These are phyloP conservation scores for Pelmatolapia mariae DNA, from an alignment of 2,113 vertebrate genomes.

Conservation along the genomic window DNA sequence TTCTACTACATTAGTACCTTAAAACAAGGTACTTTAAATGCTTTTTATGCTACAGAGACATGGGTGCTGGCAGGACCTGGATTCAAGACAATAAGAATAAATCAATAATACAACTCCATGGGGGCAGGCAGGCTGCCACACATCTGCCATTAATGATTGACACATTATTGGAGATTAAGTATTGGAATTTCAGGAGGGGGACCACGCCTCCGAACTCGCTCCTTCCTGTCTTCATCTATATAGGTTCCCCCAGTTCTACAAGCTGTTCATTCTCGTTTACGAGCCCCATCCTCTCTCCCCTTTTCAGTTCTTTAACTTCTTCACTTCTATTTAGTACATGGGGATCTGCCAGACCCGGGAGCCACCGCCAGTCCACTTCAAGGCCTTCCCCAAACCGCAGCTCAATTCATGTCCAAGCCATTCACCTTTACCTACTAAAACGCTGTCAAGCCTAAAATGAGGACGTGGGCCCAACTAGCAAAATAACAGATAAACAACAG, in stretches of 20 bases:
- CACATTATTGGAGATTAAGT: neutral
- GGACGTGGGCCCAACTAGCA: no score
- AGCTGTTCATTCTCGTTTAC: neutral
- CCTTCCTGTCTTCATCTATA: neutral
- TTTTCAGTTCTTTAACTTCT: neutral
- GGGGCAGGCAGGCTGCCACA: slow-evolving; percentile 8
- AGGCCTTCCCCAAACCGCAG: no score
- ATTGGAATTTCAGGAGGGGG: neutral
- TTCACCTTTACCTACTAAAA: no score
- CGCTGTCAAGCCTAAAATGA: no score
- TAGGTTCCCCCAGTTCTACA: neutral
- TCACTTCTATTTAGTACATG: rapidly evolving
- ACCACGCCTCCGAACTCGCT: neutral
- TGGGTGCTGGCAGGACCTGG: neutral
- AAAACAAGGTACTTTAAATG: neutral
- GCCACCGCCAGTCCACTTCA: no score
- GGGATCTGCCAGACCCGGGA: neutral
- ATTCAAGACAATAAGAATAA: slow-evolving; percentile 13
- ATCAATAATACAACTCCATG: slow-evolving; percentile 36
- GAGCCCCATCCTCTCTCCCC: neutral
- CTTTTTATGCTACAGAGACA: neutral
- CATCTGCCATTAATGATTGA: slow-evolving; percentile 11
- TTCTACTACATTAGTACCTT: neutral
- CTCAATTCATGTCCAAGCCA: no score
- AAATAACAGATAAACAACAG: slow-evolving; percentile 8